A percentile compares a stretch with the other conserved stretches of the same genome.
Conservation (phyloP, 2,113 vertebrate species). For the Rousettus leschenaultii region DNA sequence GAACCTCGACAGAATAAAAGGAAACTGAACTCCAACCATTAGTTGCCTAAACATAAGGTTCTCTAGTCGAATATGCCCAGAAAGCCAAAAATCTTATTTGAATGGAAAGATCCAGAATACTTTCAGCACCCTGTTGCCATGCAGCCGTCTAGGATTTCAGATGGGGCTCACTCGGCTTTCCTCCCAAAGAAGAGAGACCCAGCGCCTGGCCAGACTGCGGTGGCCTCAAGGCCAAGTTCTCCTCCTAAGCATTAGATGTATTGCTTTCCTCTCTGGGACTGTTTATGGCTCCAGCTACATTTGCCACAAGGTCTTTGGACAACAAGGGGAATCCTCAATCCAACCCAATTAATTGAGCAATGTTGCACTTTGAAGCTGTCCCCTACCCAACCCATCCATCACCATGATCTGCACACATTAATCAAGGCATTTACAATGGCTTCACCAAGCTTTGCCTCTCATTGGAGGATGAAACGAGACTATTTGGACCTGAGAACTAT, state of each 20-base stretch:
- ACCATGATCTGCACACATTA: conserved; percentile 16
- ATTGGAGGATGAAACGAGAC: not conserved
- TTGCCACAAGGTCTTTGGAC: conserved; percentile 65
- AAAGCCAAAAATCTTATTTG: not conserved
- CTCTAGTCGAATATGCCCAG: not conserved
- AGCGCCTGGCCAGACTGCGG: not conserved
- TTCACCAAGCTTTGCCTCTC: conserved; percentile 25
- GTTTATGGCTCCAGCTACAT: conserved; percentile 33
- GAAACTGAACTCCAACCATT: not conserved
- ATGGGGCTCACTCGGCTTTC: not conserved
- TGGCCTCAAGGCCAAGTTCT: conserved; percentile 4
- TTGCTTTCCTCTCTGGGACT: conserved; percentile 22
- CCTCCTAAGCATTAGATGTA: not conserved
- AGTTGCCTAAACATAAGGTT: not conserved
- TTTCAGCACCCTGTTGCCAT: not conserved
- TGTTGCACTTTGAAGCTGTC: not conserved
- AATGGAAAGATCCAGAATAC: not conserved
- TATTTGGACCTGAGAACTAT: conserved; percentile 22
- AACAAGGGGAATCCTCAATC: conserved; percentile 31
- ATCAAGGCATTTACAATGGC: conserved; percentile 44
- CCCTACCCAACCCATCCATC: conserved; percentile 29
- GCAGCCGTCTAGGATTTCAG: not conserved
- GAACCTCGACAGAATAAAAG: not conserved
- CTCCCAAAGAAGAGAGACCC: not conserved
- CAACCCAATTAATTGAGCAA: conserved; percentile 64